Conservation (phyloP, 2,888 invertebrate genomes). For the Dryadula phaetusa region DNA sequence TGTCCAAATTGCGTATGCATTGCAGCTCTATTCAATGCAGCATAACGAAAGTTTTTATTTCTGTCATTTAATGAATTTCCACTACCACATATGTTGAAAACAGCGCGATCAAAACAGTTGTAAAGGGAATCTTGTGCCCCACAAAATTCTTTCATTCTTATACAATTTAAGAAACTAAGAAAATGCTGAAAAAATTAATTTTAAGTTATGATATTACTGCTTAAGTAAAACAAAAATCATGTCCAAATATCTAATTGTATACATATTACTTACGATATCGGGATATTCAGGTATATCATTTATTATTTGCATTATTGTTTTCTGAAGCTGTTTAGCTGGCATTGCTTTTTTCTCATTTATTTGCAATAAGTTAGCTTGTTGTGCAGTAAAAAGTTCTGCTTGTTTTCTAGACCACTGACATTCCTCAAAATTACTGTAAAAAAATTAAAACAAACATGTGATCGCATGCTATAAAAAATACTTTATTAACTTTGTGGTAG, state of each 20-base stretch:
- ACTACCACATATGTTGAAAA: constrained; percentile 62
- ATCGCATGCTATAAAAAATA: no score
- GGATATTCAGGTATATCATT: constrained; percentile 91
- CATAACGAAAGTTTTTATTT: constrained; percentile 91
- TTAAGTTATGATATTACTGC: no score
- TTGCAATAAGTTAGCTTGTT: constrained; percentile 92
- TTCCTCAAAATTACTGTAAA: constrained; percentile 79
- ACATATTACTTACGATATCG: constrained; percentile 87
- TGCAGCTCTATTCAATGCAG: constrained; percentile 95
- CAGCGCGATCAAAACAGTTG: constrained; percentile 91
- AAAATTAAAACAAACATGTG: no score
- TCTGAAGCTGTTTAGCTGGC: constrained; percentile 90
- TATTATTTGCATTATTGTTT: constrained; percentile 88
- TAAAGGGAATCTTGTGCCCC: constrained; percentile 91
- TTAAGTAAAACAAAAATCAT: no score
- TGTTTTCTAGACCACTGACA: constrained; percentile 94
- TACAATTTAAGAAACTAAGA: constrained; percentile 94
- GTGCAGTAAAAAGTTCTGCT: constrained; percentile 94
- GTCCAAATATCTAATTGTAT: no score
- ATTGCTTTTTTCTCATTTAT: constrained; percentile 92
- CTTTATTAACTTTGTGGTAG: no score
- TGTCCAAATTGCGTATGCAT: constrained; percentile 94
- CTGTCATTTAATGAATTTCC: constrained; percentile 79
- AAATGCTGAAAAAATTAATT: constrained; percentile 92
- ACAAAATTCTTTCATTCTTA: constrained; percentile 94